Evolutionary conservation across 2,888 invertebrate genomes (phyloP).

Genomic region (Ophion ellenae): DNA sequence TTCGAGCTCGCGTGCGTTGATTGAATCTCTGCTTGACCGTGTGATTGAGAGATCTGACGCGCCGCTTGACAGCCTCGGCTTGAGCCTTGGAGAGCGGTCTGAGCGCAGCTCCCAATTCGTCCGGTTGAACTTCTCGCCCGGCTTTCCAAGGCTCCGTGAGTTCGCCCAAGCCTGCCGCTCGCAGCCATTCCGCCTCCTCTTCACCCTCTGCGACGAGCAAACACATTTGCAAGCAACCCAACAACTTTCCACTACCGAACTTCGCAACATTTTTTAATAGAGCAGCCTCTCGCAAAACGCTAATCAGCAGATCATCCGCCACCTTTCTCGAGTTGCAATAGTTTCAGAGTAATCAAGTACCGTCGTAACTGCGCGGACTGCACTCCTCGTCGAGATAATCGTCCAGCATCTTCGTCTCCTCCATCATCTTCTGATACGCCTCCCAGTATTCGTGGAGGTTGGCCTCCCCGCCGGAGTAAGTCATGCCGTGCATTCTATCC

Average conservation of each 20-base stretch:
- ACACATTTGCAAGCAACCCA: background rate
- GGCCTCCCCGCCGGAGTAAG: constrained; percentile 80
- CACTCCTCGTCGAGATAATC: constrained; percentile 87
- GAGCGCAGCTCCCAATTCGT: constrained; percentile 85
- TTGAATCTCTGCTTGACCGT: constrained; percentile 87
- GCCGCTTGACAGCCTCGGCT: constrained; percentile 90
- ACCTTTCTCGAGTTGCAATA: background rate
- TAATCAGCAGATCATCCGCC: too few species aligned
- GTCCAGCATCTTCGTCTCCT: constrained; percentile 85
- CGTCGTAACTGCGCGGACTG: constrained; percentile 81
- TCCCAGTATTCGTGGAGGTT: constrained; percentile 89
- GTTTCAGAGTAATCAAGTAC: constrained; percentile 64
- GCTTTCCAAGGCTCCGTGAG: constrained; percentile 89
- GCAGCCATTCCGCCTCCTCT: constrained; percentile 91
- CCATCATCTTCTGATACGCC: constrained; percentile 87
- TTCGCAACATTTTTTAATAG: too few species aligned
- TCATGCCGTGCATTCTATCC: constrained; percentile 77
- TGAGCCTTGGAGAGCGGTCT: constrained; percentile 88
- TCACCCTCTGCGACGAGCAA: constrained; percentile 87
- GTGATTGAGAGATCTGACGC: constrained; percentile 91
- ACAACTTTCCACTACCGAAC: too few species aligned
- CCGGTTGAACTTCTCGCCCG: constrained; percentile 86
- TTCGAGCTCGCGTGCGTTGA: constrained; percentile 85
- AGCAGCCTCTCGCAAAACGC: too few species aligned
- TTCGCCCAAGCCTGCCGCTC: constrained; percentile 89